Evolutionary conservation across 2,888 invertebrate genomes (phyloP), one percentile per base, ranked within the genome.

Genomic region (Mythimna loreyi): DNA sequence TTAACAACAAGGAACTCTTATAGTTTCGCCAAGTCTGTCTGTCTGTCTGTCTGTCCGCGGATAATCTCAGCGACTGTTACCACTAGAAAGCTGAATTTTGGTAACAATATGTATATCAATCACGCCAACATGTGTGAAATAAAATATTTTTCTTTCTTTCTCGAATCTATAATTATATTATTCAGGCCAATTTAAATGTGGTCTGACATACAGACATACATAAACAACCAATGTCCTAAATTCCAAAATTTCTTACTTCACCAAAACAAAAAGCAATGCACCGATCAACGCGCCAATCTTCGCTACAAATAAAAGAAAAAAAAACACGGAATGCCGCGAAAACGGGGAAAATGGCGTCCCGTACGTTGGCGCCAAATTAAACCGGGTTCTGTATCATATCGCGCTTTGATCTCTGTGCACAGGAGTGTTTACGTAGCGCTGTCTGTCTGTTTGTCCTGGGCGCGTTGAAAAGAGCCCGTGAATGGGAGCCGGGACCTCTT

Each of bases 321-420:
- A 72, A 69, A 67, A 66, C 21, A 67, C 45, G 57, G 62, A 73
- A 74, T 81, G 80, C 87, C 85, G 88, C 86, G 87, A 88, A 90
- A 89, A 89, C 86, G 83, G 92, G 90, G 92, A 93, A 94, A 93
- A 94, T 94, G 93, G 94, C 93, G 93, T 88, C 90, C 85, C 85
- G 89, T 89, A 86, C 90, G 92, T 94, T 94, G 94, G 93, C 95
- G 93, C 94, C 94, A 95, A 95, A 94, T 95, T 95, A 95, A 92
- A 93, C 91, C 85, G 84, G 85, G 89, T 88, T 82, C 87, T 92
- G 91, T 93, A 94, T 94, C 90, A 87, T 95, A 95, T 95, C 95
- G 93, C 89, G 88, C 95, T 95, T 95, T 95, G 95, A 95, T 95
- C 95, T 95, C 92, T 56, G 86, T 88, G 86, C 84, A 80, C 78